phyloP scores from a whole-genome alignment of 2,797 vertebrate genomes.

The Tauraco hartlaubi region DNA sequence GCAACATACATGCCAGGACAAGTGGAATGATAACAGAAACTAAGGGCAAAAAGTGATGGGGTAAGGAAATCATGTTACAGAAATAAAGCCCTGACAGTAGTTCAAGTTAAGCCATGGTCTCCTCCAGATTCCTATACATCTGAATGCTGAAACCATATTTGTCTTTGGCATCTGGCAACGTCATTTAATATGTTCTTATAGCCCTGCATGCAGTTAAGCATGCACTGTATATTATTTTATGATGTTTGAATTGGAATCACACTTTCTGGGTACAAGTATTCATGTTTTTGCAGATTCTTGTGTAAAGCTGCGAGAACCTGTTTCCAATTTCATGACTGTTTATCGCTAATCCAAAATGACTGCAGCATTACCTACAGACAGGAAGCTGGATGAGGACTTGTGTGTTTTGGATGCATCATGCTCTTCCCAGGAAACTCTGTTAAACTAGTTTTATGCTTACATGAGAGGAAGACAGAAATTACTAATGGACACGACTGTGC shows the following conservation, averaged over 20 bases:
- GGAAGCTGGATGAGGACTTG: slow-evolving; percentile 79
- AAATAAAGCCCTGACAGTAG: slow-evolving; percentile 49
- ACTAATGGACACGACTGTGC: slow-evolving; percentile 64
- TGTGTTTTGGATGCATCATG: slow-evolving; percentile 75
- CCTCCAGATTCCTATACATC: slow-evolving; percentile 50
- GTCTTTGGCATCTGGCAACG: slow-evolving; percentile 79
- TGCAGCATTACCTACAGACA: slow-evolving; percentile 81
- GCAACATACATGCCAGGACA: background rate
- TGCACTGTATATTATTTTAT: slow-evolving; percentile 85
- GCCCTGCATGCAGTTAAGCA: slow-evolving; percentile 76
- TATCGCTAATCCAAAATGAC: slow-evolving; percentile 84
- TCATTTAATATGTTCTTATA: slow-evolving; percentile 80
- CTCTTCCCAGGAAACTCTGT: slow-evolving; percentile 78
- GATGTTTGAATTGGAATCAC: slow-evolving; percentile 84
- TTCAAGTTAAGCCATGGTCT: slow-evolving; percentile 48
- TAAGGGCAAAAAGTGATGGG: background rate
- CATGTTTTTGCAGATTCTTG: slow-evolving; percentile 82
- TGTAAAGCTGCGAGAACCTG: slow-evolving; percentile 79
- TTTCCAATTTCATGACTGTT: slow-evolving; percentile 83
- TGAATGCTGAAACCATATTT: slow-evolving; percentile 74
- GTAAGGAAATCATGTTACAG: slow-evolving; percentile 3
- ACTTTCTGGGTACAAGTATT: slow-evolving; percentile 80
- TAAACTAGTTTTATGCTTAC: slow-evolving; percentile 75
- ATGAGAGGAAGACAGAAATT: slow-evolving; percentile 67
- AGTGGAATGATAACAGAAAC: slow-evolving; percentile 32